Conservation (phyloP, 2,888 invertebrate species). For the Sphaerophoria rueppellii region DNA sequence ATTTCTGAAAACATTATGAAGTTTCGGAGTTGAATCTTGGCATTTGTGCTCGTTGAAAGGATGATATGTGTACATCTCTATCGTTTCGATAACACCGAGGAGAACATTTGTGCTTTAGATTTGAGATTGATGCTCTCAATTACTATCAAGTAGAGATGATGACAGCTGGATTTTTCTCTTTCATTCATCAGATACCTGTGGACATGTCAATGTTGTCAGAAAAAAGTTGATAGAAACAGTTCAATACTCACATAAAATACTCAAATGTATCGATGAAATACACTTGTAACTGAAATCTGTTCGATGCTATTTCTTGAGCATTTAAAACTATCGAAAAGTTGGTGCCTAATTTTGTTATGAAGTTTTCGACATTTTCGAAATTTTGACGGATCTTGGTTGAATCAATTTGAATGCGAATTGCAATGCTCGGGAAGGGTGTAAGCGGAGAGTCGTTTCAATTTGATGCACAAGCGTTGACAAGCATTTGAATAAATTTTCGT, state of each 20-base stretch:
- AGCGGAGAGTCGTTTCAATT: background rate
- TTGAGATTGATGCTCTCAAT: background rate
- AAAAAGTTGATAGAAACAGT: background rate
- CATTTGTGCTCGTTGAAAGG: background rate
- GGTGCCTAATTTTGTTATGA: background rate
- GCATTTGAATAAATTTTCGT: background rate
- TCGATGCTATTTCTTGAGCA: background rate
- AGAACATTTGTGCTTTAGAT: background rate
- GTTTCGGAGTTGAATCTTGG: background rate
- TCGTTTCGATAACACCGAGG: background rate
- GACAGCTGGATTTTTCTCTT: background rate
- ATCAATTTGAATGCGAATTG: background rate
- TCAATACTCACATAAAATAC: background rate
- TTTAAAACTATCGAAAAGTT: background rate
- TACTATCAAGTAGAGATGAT: background rate
- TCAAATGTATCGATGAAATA: conserved; percentile 7
- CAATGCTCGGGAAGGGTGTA: background rate
- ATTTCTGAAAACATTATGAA: background rate
- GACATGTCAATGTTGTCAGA: background rate
- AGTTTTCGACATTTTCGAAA: background rate
- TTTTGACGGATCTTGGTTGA: background rate
- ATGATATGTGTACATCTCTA: background rate
- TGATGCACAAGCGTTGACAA: background rate
- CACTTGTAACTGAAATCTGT: background rate
- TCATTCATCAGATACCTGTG: background rate